phyloP scores from a whole-genome alignment of 2,797 vertebrate species.

The Pangasius mekongensis region DNA sequence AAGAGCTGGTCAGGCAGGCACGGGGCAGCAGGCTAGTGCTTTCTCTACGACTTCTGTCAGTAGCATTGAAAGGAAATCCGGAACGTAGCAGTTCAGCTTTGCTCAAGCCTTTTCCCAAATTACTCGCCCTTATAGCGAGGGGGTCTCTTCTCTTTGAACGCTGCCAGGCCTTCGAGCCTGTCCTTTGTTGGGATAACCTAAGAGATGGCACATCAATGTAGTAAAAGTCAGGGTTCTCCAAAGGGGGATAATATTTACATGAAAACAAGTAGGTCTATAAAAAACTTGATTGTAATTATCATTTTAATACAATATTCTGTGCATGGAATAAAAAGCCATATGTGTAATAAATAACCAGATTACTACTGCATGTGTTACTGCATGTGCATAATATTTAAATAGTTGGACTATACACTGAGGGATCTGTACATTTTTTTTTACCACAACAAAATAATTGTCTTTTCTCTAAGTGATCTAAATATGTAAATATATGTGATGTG shows the following conservation, averaged over 20 bases:
- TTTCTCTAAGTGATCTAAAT: background rate
- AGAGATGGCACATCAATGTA: constrained; percentile 52
- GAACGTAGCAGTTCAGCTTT: constrained; percentile 43
- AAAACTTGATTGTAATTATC: background rate
- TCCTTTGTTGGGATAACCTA: constrained; percentile 97
- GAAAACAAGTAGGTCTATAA: background rate
- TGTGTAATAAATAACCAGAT: background rate
- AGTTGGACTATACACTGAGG: too few relatives aligned
- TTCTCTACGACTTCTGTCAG: constrained; percentile 55
- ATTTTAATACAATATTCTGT: background rate
- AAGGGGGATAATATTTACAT: background rate
- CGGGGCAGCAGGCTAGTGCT: constrained; percentile 44
- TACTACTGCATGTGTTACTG: background rate
- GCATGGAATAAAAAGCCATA: background rate
- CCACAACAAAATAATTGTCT: background rate
- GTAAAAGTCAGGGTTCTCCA: background rate
- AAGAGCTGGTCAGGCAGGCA: constrained; percentile 37
- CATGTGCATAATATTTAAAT: background rate
- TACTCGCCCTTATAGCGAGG: constrained; percentile 93
- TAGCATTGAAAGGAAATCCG: constrained; percentile 58
- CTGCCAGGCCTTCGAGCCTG: constrained; percentile 91
- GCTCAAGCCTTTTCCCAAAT: constrained; percentile 39
- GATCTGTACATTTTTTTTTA: background rate
- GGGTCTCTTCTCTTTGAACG: constrained; percentile 94
- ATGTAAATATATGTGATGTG: background rate